phyloP scores from a whole-genome alignment of 2,113 vertebrate species.

The Melanerpes aurifrons region DNA sequence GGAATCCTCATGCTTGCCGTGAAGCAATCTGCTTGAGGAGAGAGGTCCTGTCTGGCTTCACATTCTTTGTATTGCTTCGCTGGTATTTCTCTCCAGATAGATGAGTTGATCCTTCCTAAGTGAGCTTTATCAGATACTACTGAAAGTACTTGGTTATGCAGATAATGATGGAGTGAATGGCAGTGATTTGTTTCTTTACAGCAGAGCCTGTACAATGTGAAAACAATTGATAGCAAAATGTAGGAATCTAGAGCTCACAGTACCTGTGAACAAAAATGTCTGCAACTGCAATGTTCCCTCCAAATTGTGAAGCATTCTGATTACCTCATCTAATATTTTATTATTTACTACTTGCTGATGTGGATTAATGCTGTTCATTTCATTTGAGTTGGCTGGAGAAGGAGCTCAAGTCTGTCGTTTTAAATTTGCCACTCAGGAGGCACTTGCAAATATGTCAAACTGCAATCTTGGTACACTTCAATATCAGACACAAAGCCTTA shows the following conservation, averaged over 20 bases:
- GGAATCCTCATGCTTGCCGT: not conserved
- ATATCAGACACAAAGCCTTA: not conserved
- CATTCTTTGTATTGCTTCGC: not conserved
- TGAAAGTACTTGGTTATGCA: not conserved
- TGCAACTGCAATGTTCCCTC: slow-evolving; percentile 38
- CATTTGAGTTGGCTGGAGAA: slow-evolving; percentile 10
- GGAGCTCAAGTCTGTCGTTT: not conserved
- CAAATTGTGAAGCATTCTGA: slow-evolving; percentile 17
- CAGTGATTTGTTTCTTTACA: not conserved
- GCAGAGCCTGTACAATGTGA: not conserved
- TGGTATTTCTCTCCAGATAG: not conserved
- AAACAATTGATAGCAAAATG: not conserved
- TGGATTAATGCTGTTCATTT: not conserved
- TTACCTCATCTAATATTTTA: not conserved
- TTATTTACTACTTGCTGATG: not conserved
- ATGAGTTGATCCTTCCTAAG: not conserved
- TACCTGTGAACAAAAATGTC: not conserved
- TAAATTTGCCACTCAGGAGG: not conserved
- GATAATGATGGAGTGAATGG: not conserved
- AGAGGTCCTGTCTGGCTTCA: not conserved
- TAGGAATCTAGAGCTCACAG: not conserved
- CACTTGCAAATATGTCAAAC: not conserved
- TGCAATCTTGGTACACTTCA: not conserved
- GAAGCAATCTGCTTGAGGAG: not conserved
- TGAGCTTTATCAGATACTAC: not conserved